Evolutionary conservation across 1,140 invertebrate genomes (phyloP).

Genomic region (Atta colombica): DNA sequence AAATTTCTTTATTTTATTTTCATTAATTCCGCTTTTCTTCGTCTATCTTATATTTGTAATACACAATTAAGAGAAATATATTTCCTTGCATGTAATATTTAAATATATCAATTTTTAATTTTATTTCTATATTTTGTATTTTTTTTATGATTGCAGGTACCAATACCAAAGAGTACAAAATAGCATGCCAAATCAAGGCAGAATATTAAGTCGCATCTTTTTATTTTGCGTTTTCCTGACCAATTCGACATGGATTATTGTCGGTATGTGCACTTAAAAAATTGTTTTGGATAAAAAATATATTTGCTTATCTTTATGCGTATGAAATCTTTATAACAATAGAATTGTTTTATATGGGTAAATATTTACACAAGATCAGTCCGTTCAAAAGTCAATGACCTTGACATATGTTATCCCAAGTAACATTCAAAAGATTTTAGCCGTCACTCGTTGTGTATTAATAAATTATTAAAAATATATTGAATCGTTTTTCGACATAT

Average conservation of each 20-base stretch:
- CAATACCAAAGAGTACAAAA: slow-evolving; percentile 71
- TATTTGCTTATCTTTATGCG: not conserved
- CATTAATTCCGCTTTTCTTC: too few species aligned
- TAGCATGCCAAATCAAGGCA: slow-evolving; percentile 78
- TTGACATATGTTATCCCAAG: too few species aligned
- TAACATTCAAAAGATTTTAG: too few species aligned
- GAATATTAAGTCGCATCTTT: slow-evolving; percentile 54
- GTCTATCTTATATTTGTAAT: too few species aligned
- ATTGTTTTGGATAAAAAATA: not conserved
- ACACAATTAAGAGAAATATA: too few species aligned
- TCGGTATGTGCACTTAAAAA: slow-evolving; percentile 65
- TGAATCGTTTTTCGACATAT: too few species aligned
- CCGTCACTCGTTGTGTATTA: too few species aligned
- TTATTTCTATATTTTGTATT: not conserved
- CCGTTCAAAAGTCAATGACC: too few species aligned
- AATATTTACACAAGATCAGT: too few species aligned
- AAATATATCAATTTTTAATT: not conserved
- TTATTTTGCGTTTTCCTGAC: slow-evolving; percentile 57
- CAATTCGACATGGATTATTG: slow-evolving; percentile 25
- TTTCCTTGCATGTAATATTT: not conserved
- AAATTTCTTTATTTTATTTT: too few species aligned
- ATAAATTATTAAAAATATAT: too few species aligned
- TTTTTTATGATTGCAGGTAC: slow-evolving; percentile 69
- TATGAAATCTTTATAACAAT: not conserved
- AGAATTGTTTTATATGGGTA: not conserved